Evolutionary conservation across 2,888 invertebrate genomes (phyloP).

Genomic region (Oegoconia quadripuncta): DNA sequence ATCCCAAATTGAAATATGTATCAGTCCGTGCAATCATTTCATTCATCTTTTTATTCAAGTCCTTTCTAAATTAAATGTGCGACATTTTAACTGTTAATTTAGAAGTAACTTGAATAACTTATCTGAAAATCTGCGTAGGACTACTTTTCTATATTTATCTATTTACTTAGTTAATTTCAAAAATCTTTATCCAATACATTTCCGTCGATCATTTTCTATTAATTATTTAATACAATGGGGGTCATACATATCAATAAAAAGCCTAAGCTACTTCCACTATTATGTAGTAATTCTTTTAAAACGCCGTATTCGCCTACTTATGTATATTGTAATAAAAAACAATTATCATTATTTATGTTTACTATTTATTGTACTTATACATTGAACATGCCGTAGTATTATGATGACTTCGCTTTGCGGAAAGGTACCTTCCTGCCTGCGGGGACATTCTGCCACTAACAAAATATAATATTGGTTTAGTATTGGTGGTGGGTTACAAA

Average conservation of each 20-base stretch:
- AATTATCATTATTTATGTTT: constrained; percentile 11
- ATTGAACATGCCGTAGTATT: constrained; percentile 48
- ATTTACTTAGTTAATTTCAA: background rate
- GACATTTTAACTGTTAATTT: no score
- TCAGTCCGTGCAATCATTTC: no score
- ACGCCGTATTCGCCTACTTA: no score
- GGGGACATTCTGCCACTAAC: constrained; percentile 73
- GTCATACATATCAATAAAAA: no score
- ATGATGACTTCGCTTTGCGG: constrained; percentile 78
- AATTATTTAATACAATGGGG: background rate
- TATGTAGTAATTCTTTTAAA: no score
- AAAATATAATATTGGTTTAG: constrained; percentile 47
- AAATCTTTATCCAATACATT: background rate
- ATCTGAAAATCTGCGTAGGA: no score
- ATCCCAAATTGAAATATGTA: no score
- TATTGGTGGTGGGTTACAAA: constrained; percentile 63
- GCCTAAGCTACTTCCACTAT: no score
- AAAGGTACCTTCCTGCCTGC: constrained; percentile 80
- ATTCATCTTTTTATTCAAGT: no score
- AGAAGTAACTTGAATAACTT: no score
- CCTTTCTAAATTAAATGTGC: no score
- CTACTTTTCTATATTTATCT: no score
- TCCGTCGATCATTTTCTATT: background rate
- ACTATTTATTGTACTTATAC: constrained; percentile 16
- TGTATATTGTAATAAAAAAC: constrained; percentile 13